Evolutionary conservation across 2,113 vertebrate species (phyloP).

Genomic region (Takifugu flavidus): DNA sequence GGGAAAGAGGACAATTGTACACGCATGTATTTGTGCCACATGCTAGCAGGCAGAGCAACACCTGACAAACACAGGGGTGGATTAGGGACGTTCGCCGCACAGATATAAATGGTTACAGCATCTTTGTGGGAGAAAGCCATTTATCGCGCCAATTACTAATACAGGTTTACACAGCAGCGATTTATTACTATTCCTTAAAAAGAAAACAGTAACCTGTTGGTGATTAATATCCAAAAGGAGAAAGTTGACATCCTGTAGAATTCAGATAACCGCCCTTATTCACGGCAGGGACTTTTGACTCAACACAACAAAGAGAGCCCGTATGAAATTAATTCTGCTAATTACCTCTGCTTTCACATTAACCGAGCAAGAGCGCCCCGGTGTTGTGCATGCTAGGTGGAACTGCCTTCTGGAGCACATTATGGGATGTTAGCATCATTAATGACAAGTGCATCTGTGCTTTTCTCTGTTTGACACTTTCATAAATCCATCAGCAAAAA

Average conservation of each 20-base stretch:
- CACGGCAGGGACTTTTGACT: slow-evolving; percentile 4
- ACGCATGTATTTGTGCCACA: slow-evolving; percentile 25
- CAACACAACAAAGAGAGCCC: slow-evolving; percentile 1
- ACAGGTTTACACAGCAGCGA: not conserved
- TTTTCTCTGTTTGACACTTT: not conserved
- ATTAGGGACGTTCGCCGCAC: not conserved
- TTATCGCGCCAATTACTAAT: not conserved
- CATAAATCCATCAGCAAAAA: not conserved
- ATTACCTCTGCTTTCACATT: not conserved
- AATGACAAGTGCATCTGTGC: slow-evolving; percentile 5
- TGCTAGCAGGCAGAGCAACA: not conserved
- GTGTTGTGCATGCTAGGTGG: not conserved
- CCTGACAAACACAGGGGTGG: slow-evolving; percentile 6
- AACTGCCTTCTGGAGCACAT: slow-evolving; percentile 10
- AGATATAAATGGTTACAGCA: not conserved
- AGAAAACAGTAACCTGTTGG: not conserved
- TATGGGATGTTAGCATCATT: slow-evolving; percentile 6
- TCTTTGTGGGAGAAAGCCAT: not conserved
- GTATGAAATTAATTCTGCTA: slow-evolving; percentile 13
- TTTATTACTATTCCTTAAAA: slow-evolving; percentile 9
- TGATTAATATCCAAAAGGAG: slow-evolving; percentile 11
- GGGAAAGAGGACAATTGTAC: slow-evolving; percentile 24
- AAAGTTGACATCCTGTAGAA: not conserved
- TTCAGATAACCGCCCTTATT: slow-evolving; percentile 3
- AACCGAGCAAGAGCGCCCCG: not conserved